Evolutionary conservation across 2,797 vertebrate species (phyloP).

Genomic region (Amphiprion clarkii): DNA sequence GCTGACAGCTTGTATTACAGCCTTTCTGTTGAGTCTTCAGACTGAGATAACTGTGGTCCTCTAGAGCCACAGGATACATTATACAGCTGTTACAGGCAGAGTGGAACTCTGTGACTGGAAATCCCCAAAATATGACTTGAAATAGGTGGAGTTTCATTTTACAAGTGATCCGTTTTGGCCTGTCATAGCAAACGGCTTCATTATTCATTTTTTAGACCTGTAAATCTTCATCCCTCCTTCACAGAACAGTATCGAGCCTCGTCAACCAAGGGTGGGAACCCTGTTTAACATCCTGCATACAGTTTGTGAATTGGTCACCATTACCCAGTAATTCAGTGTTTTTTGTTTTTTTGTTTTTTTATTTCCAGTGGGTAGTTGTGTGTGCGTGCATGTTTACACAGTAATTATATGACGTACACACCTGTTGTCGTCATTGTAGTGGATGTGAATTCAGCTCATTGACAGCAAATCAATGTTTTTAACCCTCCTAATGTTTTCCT

Average conservation of each 20-base stretch:
- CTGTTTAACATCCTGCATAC: constrained; percentile 74
- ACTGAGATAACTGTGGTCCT: too few relatives aligned
- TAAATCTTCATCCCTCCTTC: not conserved
- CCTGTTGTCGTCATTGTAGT: constrained; percentile 44
- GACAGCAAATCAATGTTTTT: constrained; percentile 71
- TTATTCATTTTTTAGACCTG: not conserved
- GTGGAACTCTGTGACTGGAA: too few relatives aligned
- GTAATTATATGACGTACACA: constrained; percentile 41
- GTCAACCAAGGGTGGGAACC: constrained; percentile 70
- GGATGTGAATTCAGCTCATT: constrained; percentile 55
- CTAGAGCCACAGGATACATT: too few relatives aligned
- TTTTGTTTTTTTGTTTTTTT: not conserved
- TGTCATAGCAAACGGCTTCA: not conserved
- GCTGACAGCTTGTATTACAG: too few relatives aligned
- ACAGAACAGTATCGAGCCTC: not conserved
- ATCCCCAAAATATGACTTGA: too few relatives aligned
- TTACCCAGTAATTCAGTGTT: constrained; percentile 66
- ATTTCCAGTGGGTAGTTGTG: constrained; percentile 38
- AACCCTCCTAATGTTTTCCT: constrained; percentile 75
- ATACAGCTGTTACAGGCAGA: too few relatives aligned
- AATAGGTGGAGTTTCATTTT: too few relatives aligned
- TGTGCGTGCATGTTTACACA: constrained; percentile 35
- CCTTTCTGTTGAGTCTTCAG: too few relatives aligned
- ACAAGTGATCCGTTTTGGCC: too few relatives aligned
- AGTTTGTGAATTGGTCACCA: constrained; percentile 58